Percentiles rank a stretch among this genome's conserved stretches.
phyloP scores from a whole-genome alignment of 2,797 vertebrate genomes.

The Sebastes matsubarae region DNA sequence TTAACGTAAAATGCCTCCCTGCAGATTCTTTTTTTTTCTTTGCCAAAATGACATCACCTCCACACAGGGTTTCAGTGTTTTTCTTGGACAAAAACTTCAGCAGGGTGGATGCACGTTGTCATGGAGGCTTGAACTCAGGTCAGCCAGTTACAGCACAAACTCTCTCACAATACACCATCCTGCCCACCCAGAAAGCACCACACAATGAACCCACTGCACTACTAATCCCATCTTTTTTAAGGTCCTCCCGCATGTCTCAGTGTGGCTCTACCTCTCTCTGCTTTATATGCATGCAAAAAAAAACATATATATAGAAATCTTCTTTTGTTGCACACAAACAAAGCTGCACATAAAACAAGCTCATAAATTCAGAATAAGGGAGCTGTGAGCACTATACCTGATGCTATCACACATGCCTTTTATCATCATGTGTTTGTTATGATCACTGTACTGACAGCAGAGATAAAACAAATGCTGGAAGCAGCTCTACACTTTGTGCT shows the following conservation, averaged over 20 bases:
- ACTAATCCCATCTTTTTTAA: conserved; percentile 37
- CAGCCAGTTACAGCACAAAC: conserved; percentile 14
- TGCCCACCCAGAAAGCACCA: conserved; percentile 32
- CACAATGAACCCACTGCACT: conserved; percentile 31
- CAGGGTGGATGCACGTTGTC: conserved; percentile 9
- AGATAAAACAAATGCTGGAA: conserved; percentile 22
- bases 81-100: conserved; percentile 2
- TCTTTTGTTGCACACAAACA: neutral
- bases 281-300: neutral
- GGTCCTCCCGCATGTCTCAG: conserved; percentile 26
- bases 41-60: neutral
- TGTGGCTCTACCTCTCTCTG: conserved; percentile 9
- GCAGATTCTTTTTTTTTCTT: neutral
- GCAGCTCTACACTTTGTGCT: conserved; percentile 6
- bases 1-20: neutral
- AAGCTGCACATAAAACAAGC: neutral
- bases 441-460: conserved; percentile 38
- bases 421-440: conserved; percentile 32
- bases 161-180: conserved; percentile 3
- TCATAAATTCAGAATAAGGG: neutral
- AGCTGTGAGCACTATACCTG: neutral
- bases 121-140: conserved; percentile 19
- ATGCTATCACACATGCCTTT: conserved; percentile 20
- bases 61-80: neutral
- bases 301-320: neutral